Percentiles rank a stretch among this genome's conserved stretches.
Evolutionary conservation across 2,888 invertebrate genomes (phyloP).

Genomic region (Cheilosia variabilis): DNA sequence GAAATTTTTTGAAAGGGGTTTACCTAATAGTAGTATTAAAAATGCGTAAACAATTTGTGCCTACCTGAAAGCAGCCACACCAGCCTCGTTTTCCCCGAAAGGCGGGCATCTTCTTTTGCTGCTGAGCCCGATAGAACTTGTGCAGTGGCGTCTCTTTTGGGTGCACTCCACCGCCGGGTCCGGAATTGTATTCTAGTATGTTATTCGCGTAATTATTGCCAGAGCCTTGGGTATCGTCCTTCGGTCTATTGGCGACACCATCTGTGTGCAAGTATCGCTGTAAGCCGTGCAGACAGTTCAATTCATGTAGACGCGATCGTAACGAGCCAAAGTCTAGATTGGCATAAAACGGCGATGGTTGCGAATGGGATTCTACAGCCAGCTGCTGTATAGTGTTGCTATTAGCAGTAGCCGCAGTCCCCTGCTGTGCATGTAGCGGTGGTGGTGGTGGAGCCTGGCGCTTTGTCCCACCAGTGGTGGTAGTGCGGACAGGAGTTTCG

Average conservation of each 20-base stretch:
- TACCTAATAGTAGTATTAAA: too few species aligned
- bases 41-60: slow-evolving; percentile 70
- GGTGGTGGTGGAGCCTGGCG: slow-evolving; percentile 76
- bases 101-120: slow-evolving; percentile 87
- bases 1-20: not conserved
- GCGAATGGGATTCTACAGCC: slow-evolving; percentile 15
- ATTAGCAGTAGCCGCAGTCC: slow-evolving; percentile 67
- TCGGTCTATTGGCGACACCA: slow-evolving; percentile 76
- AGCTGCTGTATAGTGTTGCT: slow-evolving; percentile 60
- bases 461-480: slow-evolving; percentile 77
- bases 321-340: slow-evolving; percentile 85
- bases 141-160: slow-evolving; percentile 82
- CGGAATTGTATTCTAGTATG: slow-evolving; percentile 82
- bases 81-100: slow-evolving; percentile 85
- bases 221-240: slow-evolving; percentile 76
- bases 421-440: slow-evolving; percentile 70
- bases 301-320: slow-evolving; percentile 88
- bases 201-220: slow-evolving; percentile 82
- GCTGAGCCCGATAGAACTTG: slow-evolving; percentile 83
- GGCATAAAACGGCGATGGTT: slow-evolving; percentile 81
- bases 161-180: slow-evolving; percentile 61
- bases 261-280: slow-evolving; percentile 80
- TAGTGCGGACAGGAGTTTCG: slow-evolving; percentile 80
- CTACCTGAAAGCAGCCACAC: slow-evolving; percentile 94
- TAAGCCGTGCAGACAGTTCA: slow-evolving; percentile 82